A percentile compares a stretch with the other conserved stretches of the same genome.
Conservation (phyloP, 1,140 invertebrate species). For the Scaptomyza graminum region DNA sequence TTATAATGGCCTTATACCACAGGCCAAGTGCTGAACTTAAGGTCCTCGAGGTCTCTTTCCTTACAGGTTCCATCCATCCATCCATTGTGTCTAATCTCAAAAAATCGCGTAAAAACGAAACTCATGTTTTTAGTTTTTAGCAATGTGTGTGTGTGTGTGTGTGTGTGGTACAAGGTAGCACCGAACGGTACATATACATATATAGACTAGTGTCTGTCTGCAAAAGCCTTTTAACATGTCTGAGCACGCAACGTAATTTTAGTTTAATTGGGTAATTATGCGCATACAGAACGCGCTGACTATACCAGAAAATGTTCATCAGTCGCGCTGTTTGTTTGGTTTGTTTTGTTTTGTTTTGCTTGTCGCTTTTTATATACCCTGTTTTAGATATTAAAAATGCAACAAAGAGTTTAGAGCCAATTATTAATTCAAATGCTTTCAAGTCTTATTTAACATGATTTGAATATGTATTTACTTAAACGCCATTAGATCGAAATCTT, state of each 20-base stretch:
- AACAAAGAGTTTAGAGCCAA: too few relatives aligned
- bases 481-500: too few relatives aligned
- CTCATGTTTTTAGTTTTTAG: constrained; percentile 46
- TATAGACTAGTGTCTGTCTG: constrained; percentile 51
- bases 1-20: background rate
- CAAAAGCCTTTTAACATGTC: constrained; percentile 80
- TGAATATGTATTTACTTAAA: too few relatives aligned
- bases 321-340: constrained; percentile 3
- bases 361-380: background rate
- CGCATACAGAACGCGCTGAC: constrained; percentile 65
- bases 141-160: too few relatives aligned
- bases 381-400: too few relatives aligned
- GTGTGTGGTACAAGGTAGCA: too few relatives aligned
- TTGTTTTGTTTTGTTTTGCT: constrained; percentile 4
- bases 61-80: too few relatives aligned
- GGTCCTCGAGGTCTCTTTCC: background rate
- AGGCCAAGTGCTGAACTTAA: constrained; percentile 15
- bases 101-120: constrained; percentile 65
- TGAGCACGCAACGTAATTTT: constrained; percentile 83
- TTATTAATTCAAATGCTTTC: too few relatives aligned
- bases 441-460: too few relatives aligned
- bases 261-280: constrained; percentile 83
- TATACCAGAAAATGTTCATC: constrained; percentile 11
- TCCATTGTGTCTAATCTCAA: constrained; percentile 43
- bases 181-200: constrained; percentile 9